Base-by-base conservation (phyloP, 2,888 invertebrate species). In the Noctuana brunneofusca region DNA sequence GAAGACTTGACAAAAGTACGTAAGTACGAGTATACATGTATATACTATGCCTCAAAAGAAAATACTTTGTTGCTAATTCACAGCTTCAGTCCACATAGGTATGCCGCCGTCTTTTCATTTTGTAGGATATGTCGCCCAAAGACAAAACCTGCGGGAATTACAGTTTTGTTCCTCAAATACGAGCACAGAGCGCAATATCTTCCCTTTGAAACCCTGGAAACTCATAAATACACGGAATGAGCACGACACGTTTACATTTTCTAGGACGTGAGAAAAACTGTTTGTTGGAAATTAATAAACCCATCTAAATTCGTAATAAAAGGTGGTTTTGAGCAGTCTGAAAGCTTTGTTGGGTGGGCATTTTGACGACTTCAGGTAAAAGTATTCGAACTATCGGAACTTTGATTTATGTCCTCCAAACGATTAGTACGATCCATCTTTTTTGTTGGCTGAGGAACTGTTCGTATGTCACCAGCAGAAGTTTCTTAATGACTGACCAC, bases 101-200 rank as follows among this genome's bases (percentile, higher is more conserved):
- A 83, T 74, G 81, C 75, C 76, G 79, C 72, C 83, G 76, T 84
- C 86, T 86, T 87, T 83, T 84, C 86, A 87, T 89, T 87, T 84
- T 83, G 84, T 80, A 75, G 76, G 80, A 80, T 79, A 78, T 80
- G 82, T 82, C 69, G 71, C 74, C 71, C 78, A 83, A 80, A 88
- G 86, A 89, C 87, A 89, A 88, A 88, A 88, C 88, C 84, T 76
- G 81, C 78, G 84, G 84, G 85, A 87, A 87, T 87, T 88, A 87
- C 85, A 81, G 84, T 86, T 86, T 83, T 84, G 83, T 86, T 83
- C 78, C 79, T 86, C 87, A 87, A 88, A 87, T 84, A 86, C 85
- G 81, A 78, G 76, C 78, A 75, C 76, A 72, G 53, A 73, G 80
- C 78, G 87, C 80, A 86, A 89, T 86, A 86, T 84, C 80, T 80